phyloP scores from a whole-genome alignment of 1,140 invertebrate species.

The Ephestia elutella region DNA sequence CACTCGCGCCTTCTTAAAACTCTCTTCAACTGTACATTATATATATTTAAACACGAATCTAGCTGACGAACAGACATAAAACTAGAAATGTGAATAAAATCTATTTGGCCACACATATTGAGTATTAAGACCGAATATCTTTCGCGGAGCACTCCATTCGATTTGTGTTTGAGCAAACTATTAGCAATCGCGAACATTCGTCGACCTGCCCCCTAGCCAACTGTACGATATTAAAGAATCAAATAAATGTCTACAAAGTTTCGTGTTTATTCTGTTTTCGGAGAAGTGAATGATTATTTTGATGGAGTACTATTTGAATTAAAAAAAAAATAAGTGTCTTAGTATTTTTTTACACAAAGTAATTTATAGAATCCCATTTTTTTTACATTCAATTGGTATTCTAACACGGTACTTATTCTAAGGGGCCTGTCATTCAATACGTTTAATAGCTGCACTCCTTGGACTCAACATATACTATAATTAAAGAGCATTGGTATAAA shows the following conservation, averaged over 20 bases:
- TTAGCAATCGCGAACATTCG: too few species aligned
- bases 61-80: not conserved
- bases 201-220: too few species aligned
- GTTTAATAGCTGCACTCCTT: conserved; percentile 16
- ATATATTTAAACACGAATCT: not conserved
- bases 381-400: too few species aligned
- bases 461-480: conserved; percentile 37
- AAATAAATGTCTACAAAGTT: too few species aligned
- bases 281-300: too few species aligned
- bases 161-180: not conserved
- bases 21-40: not conserved
- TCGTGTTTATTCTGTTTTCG: too few species aligned
- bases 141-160: not conserved
- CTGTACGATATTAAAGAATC: too few species aligned
- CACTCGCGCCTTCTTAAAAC: not conserved
- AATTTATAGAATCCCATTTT: too few species aligned
- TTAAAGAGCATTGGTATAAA: conserved; percentile 67
- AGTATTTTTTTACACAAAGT: too few species aligned
- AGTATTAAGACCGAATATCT: conserved; percentile 46
- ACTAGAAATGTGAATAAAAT: conserved; percentile 9
- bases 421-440: not conserved
- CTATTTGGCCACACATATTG: conserved; percentile 51
- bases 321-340: too few species aligned
- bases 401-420: too few species aligned
- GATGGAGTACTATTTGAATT: too few species aligned